These are phyloP conservation scores for Dolichopus griseipennis DNA, from an alignment of 2,888 invertebrate species.

Conservation along the genomic window DNA sequence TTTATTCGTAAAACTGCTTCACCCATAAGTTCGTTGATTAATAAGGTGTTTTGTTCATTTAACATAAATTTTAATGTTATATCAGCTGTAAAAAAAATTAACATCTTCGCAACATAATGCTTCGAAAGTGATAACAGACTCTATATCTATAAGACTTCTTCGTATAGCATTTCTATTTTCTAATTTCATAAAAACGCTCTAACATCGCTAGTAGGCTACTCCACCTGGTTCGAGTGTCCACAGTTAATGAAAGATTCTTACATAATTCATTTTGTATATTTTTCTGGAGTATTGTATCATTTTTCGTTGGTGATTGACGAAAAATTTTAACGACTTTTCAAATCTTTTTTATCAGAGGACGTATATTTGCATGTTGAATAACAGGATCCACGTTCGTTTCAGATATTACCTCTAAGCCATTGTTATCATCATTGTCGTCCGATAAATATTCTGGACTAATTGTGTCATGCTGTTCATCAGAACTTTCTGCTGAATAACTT, in stretches of 20 bases:
- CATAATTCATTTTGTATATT: slow-evolving; percentile 17
- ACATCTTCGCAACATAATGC: slow-evolving; percentile 5
- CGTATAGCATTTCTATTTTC: too few relatives aligned
- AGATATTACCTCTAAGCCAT: too few relatives aligned
- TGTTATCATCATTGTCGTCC: too few relatives aligned
- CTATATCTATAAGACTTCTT: slow-evolving; percentile 15
- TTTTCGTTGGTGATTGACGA: slow-evolving; percentile 10
- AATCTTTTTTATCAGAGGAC: slow-evolving; percentile 12
- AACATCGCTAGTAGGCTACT: too few relatives aligned
- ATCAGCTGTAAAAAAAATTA: slow-evolving; percentile 9
- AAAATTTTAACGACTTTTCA: background rate
- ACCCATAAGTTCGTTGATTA: slow-evolving; percentile 12
- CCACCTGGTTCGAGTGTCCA: too few relatives aligned
- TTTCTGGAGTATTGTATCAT: slow-evolving; percentile 18
- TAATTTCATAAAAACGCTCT: too few relatives aligned
- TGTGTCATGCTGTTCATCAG: too few relatives aligned
- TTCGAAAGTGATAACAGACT: slow-evolving; percentile 22
- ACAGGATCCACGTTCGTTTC: background rate
- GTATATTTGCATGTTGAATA: slow-evolving; percentile 7
- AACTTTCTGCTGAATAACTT: too few relatives aligned
- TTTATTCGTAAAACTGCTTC: slow-evolving; percentile 12
- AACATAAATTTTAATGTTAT: slow-evolving; percentile 8
- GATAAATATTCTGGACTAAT: too few relatives aligned
- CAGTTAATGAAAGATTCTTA: too few relatives aligned
- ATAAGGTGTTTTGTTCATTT: slow-evolving; percentile 12